Percentiles rank a stretch among this genome's conserved stretches.
Evolutionary conservation across 2,113 vertebrate species (phyloP).

Genomic region (Chlamydotis undulata): DNA sequence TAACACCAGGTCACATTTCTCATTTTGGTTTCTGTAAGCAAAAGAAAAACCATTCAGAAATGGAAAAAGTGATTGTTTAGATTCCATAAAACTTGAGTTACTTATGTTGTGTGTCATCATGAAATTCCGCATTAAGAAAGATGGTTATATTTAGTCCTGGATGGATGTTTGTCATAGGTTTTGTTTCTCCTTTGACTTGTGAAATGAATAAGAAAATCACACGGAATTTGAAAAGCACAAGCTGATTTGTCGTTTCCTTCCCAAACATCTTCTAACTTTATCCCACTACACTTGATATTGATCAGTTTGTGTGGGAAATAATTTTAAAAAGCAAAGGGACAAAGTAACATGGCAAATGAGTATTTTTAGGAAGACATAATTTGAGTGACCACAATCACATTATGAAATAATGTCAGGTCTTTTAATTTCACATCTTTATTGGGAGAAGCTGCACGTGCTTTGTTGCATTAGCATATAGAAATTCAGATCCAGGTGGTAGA

Average conservation of each 20-base stretch:
- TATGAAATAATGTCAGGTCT: background rate
- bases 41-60: background rate
- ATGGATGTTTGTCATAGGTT: background rate
- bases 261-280: background rate
- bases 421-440: background rate
- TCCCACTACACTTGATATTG: background rate
- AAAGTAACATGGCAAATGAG: background rate
- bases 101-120: background rate
- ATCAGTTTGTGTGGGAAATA: background rate
- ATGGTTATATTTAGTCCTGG: background rate
- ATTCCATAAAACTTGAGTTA: conserved; percentile 3
- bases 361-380: background rate
- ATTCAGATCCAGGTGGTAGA: accelerated
- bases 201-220: conserved; percentile 10
- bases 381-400: background rate
- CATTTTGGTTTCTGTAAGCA: conserved; percentile 26
- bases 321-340: background rate
- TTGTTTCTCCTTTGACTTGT: background rate
- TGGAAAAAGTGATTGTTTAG: background rate
- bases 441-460: background rate
- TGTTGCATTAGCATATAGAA: background rate
- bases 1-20: conserved; percentile 11
- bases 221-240: background rate
- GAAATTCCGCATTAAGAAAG: conserved; percentile 13
- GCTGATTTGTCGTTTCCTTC: background rate